These are phyloP conservation scores for Neoarius graeffei DNA, from an alignment of 2,113 vertebrate genomes.

Conservation along the genomic window DNA sequence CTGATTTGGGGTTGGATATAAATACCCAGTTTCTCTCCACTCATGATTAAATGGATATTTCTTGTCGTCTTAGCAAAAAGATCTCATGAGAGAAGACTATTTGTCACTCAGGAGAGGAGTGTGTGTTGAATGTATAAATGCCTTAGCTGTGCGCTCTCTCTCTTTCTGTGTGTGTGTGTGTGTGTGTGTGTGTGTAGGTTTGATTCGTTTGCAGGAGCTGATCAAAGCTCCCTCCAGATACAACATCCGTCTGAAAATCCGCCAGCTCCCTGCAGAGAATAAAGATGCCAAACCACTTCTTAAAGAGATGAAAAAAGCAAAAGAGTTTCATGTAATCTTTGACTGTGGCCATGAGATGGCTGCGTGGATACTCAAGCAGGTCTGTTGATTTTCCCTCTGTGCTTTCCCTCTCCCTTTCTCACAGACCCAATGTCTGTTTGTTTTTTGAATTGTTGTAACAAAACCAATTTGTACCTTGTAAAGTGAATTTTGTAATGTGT, in stretches of 20 bases:
- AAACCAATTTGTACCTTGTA: not conserved
- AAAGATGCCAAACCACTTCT: constrained; percentile 97
- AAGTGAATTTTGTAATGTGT: not conserved
- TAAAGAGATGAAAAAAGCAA: constrained; percentile 98
- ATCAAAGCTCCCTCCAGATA: constrained; percentile 98
- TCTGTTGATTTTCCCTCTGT: constrained; percentile 55
- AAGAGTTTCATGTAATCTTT: constrained; percentile 97
- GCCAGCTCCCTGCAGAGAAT: constrained; percentile 91
- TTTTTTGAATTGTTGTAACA: not conserved
- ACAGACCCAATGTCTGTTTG: not conserved
- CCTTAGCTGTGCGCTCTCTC: not conserved
- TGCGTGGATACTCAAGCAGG: constrained; percentile 97
- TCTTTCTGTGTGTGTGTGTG: constrained; percentile 66
- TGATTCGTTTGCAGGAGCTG: constrained; percentile 97
- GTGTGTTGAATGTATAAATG: constrained; percentile 1
- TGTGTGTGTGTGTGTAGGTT: constrained; percentile 78
- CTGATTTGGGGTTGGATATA: not conserved
- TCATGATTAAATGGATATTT: not conserved
- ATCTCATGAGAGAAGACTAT: not conserved
- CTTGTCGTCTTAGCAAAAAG: not conserved
- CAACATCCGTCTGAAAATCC: constrained; percentile 96
- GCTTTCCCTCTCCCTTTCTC: constrained; percentile 36
- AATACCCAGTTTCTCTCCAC: not conserved
- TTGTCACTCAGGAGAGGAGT: not conserved
- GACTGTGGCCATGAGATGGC: constrained; percentile 98